A percentile compares a stretch with the other conserved stretches of the same genome.
phyloP scores from a whole-genome alignment of 2,797 vertebrate genomes.

The Siniperca scherzeri region DNA sequence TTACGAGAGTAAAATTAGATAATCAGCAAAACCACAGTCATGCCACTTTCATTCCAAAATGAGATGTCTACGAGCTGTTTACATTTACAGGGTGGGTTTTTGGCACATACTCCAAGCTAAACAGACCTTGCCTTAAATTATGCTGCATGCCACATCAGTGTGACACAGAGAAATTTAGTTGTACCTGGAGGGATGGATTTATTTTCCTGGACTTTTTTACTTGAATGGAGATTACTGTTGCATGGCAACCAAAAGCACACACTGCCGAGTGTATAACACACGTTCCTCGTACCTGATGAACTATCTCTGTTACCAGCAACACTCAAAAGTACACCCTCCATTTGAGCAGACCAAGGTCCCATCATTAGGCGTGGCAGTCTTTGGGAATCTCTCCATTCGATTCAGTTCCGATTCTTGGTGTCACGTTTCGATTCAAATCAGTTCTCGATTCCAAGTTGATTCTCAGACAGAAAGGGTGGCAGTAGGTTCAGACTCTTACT shows the following conservation, averaged over 20 bases:
- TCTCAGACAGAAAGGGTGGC: neutral
- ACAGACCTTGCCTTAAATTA: slow-evolving; percentile 27
- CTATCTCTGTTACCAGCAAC: neutral
- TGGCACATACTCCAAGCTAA: slow-evolving; percentile 13
- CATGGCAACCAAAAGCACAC: slow-evolving; percentile 34
- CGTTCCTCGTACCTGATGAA: slow-evolving; percentile 7
- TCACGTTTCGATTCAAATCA: neutral
- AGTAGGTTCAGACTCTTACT: neutral
- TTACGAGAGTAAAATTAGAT: slow-evolving; percentile 53
- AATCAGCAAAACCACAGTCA: slow-evolving; percentile 49
- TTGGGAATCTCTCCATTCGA: neutral
- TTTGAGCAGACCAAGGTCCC: slow-evolving; percentile 1
- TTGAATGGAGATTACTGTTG: slow-evolving; percentile 37
- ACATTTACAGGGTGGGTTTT: neutral
- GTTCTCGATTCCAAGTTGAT: neutral
- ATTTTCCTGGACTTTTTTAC: slow-evolving; percentile 35
- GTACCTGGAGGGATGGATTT: slow-evolving; percentile 45
- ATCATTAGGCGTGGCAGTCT: neutral
- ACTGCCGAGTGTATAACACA: neutral
- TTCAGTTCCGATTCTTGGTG: neutral
- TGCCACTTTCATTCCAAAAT: slow-evolving; percentile 22
- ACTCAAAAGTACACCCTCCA: neutral
- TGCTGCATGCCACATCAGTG: slow-evolving; percentile 18
- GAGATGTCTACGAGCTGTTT: slow-evolving; percentile 13
- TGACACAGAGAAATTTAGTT: slow-evolving; percentile 9